Conservation (phyloP, 1,140 invertebrate species). For the Apocrypta bakeri region DNA sequence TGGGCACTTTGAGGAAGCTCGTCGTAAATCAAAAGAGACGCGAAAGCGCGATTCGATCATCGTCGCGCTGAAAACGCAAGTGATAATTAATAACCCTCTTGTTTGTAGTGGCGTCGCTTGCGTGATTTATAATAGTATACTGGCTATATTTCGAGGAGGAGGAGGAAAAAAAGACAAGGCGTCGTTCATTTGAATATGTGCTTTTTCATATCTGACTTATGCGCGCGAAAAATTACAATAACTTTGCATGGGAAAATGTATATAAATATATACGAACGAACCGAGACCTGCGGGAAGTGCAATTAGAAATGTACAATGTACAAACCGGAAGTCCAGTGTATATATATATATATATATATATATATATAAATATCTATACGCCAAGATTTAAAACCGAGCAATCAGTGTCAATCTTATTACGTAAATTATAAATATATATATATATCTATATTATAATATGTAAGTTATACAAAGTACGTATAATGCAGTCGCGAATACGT, state of each 20-base stretch:
- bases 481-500: too few species aligned
- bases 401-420: background rate
- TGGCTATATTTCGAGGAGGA: too few species aligned
- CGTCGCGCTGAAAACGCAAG: background rate
- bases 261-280: too few species aligned
- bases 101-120: background rate
- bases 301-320: background rate
- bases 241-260: background rate
- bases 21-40: background rate
- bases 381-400: background rate
- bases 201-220: too few species aligned
- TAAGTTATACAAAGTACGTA: too few species aligned
- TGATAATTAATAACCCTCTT: background rate
- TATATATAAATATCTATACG: too few species aligned
- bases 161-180: too few species aligned
- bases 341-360: background rate
- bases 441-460: too few species aligned
- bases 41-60: background rate
- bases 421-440: background rate
- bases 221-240: too few species aligned
- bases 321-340: too few species aligned
- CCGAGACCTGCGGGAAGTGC: too few species aligned
- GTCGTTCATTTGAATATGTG: too few species aligned
- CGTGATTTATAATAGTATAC: background rate
- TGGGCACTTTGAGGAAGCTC: background rate